Percentiles rank a stretch among this genome's conserved stretches.
phyloP scores from a whole-genome alignment of 2,113 vertebrate genomes.

The Protomyctophum bolini region DNA sequence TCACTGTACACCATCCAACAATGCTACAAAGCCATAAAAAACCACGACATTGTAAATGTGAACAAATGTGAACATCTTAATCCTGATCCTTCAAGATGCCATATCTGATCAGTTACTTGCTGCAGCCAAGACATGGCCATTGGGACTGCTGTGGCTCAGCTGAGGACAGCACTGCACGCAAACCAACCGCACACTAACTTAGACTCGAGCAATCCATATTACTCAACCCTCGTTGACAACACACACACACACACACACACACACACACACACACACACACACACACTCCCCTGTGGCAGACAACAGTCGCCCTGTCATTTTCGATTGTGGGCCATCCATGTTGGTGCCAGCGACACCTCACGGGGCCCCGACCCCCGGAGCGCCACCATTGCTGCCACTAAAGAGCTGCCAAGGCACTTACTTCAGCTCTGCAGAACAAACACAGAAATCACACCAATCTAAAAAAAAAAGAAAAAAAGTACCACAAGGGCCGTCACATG shows the following conservation, averaged over 20 bases:
- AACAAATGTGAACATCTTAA: conserved; percentile 57
- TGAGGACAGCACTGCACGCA: conserved; percentile 70
- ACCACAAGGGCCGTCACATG: background rate
- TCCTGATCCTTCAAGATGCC: conserved; percentile 49
- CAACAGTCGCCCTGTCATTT: conserved; percentile 80
- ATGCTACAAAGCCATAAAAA: conserved; percentile 12
- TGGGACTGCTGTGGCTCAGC: conserved; percentile 59
- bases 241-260: background rate
- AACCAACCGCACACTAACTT: no score
- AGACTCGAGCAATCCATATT: no score
- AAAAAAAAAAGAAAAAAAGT: conserved; percentile 22
- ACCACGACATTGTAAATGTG: conserved; percentile 20
- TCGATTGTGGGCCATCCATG: conserved; percentile 71
- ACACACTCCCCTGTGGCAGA: conserved; percentile 62
- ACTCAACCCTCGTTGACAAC: no score
- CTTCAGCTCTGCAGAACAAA: conserved; percentile 79
- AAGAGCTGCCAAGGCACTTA: conserved; percentile 68
- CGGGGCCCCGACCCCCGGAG: conserved; percentile 66
- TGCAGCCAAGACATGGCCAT: conserved; percentile 56
- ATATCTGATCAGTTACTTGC: conserved; percentile 55
- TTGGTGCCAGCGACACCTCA: conserved; percentile 76
- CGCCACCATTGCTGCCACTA: conserved; percentile 69
- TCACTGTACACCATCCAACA: background rate
- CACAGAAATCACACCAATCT: conserved; percentile 61
- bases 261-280: background rate